Evolutionary conservation across 2,113 vertebrate genomes (phyloP).

Genomic region (Motacilla tschutschensis): DNA sequence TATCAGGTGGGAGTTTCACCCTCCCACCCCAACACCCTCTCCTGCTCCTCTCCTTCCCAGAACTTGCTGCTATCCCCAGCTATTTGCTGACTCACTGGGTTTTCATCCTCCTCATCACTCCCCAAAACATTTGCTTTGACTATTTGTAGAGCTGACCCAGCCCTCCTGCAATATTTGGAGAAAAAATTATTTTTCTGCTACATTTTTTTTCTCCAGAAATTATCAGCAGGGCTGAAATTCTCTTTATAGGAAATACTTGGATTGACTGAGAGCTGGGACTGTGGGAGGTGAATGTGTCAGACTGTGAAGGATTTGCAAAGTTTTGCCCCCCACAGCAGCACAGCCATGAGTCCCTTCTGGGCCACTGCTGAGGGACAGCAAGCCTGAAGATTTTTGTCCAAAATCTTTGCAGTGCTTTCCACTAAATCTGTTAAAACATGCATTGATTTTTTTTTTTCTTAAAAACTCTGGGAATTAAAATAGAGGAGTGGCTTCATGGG

Average conservation of each 20-base stretch:
- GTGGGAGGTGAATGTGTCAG: not conserved
- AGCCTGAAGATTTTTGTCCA: not conserved
- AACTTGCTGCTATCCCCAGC: not conserved
- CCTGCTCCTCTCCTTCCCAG: not conserved
- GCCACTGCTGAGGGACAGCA: not conserved
- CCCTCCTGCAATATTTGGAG: not conserved
- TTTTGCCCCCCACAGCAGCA: fast-evolving
- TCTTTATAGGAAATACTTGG: not conserved
- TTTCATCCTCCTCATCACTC: not conserved
- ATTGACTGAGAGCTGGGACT: not conserved
- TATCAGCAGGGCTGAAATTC: not conserved
- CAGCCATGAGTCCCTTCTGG: not conserved
- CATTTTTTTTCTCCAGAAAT: not conserved
- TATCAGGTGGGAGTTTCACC: not conserved
- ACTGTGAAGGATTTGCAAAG: not conserved
- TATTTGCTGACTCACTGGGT: not conserved
- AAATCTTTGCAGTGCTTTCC: not conserved
- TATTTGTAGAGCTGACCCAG: not conserved
- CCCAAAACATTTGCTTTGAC: not conserved
- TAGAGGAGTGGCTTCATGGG: fast-evolving
- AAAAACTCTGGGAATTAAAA: not conserved
- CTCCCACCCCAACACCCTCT: not conserved
- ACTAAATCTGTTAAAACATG: not conserved
- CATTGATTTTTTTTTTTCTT: not conserved
- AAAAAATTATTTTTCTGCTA: fast-evolving